Evolutionary conservation across 2,113 vertebrate species (phyloP).

Genomic region (Willisornis vidua): DNA sequence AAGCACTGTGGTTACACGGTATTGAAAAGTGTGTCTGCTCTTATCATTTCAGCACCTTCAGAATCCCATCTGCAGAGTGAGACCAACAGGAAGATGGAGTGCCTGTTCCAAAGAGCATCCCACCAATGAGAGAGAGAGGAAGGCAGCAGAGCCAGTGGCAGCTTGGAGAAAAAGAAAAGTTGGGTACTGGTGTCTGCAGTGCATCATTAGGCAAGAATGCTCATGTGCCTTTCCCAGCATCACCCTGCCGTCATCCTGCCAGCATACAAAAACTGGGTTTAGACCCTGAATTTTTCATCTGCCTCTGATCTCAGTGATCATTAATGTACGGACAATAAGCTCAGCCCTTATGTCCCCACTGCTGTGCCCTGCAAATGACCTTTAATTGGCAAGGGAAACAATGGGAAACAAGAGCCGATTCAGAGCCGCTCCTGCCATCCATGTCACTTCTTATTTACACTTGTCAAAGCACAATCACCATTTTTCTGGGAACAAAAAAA

Average conservation of each 20-base stretch:
- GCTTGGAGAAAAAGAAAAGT: not conserved
- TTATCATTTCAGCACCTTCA: not conserved
- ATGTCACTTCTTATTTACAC: constrained; percentile 33
- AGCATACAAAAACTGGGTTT: not conserved
- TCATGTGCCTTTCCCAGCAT: not conserved
- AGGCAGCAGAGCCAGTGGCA: not conserved
- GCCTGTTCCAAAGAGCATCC: not conserved
- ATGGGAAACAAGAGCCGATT: constrained; percentile 18
- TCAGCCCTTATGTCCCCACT: not conserved
- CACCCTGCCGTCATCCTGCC: not conserved
- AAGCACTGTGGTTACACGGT: rapidly evolving
- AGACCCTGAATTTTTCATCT: not conserved
- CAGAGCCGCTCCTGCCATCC: not conserved
- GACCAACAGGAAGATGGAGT: not conserved
- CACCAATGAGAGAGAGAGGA: rapidly evolving
- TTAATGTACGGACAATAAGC: constrained; percentile 35
- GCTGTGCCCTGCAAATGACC: constrained; percentile 37
- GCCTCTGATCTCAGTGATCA: constrained; percentile 31
- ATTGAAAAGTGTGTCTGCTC: not conserved
- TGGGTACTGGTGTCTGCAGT: too few relatives aligned
- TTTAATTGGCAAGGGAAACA: constrained; percentile 38
- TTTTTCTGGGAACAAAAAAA: not conserved
- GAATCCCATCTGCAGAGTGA: not conserved
- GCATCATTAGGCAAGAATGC: not conserved
- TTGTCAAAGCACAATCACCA: not conserved